phyloP scores from a whole-genome alignment of 2,113 vertebrate species.

The Rhynchomys soricoides region DNA sequence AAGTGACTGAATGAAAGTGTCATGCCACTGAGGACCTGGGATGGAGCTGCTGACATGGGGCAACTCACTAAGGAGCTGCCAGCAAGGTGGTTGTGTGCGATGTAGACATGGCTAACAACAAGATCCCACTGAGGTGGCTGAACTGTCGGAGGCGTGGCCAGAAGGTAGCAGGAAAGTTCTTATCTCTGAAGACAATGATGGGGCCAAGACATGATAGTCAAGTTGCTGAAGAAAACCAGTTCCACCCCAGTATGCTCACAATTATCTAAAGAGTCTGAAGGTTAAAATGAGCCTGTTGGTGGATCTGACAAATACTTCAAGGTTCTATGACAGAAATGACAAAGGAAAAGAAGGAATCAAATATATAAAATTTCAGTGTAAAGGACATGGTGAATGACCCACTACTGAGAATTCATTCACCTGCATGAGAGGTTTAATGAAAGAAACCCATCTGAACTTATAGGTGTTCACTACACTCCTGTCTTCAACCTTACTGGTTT shows the following conservation, averaged over 20 bases:
- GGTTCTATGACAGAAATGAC: slow-evolving; percentile 95
- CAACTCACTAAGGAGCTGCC: neutral
- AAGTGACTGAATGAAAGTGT: slow-evolving; percentile 78
- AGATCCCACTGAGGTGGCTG: slow-evolving; percentile 95
- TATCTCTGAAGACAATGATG: slow-evolving; percentile 99
- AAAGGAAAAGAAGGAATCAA: slow-evolving; percentile 97
- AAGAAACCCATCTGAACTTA: slow-evolving; percentile 95
- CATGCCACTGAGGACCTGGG: slow-evolving; percentile 39
- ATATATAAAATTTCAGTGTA: slow-evolving; percentile 96
- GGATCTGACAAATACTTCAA: slow-evolving; percentile 96
- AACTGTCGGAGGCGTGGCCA: slow-evolving; percentile 95
- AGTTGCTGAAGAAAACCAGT: slow-evolving; percentile 96
- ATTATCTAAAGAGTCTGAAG: slow-evolving; percentile 97
- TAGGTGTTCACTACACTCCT: slow-evolving; percentile 85
- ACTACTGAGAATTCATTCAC: slow-evolving; percentile 94
- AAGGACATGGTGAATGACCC: slow-evolving; percentile 96
- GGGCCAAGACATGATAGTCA: slow-evolving; percentile 96
- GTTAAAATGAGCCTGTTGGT: slow-evolving; percentile 97
- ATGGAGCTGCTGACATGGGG: neutral
- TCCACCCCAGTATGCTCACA: slow-evolving; percentile 97
- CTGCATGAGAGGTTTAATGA: slow-evolving; percentile 94
- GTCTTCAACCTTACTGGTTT: neutral
- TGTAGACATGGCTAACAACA: slow-evolving; percentile 90
- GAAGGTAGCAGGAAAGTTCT: slow-evolving; percentile 95
- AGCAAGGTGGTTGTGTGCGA: neutral